A percentile compares a stretch with the other conserved stretches of the same genome.
Conservation (phyloP, 2,113 vertebrate genomes). For the Mohoua ochrocephala region DNA sequence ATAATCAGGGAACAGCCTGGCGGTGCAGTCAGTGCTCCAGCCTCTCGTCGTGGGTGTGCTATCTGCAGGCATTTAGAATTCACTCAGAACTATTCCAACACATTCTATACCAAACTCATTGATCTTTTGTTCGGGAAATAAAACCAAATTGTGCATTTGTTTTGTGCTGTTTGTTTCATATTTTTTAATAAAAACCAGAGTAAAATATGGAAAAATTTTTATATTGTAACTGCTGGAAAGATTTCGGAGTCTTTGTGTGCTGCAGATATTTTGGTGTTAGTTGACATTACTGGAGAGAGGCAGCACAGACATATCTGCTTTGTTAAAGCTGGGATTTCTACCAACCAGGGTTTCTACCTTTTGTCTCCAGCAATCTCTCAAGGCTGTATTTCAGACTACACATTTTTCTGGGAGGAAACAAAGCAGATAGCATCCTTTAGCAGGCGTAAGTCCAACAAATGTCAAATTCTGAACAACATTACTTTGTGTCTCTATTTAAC, state of each 20-base stretch:
- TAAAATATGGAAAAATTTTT: not conserved
- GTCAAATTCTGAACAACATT: constrained; percentile 78
- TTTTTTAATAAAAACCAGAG: not conserved
- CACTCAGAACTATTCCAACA: not conserved
- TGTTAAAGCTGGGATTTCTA: constrained; percentile 39
- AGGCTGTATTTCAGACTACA: constrained; percentile 9
- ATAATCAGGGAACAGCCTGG: not conserved
- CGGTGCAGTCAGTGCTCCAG: not conserved
- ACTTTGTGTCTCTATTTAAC: constrained; percentile 88
- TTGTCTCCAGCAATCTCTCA: constrained; percentile 34
- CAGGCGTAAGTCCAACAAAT: constrained; percentile 78
- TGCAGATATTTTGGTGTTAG: constrained; percentile 37
- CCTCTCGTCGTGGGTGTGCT: not conserved
- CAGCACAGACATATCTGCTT: not conserved
- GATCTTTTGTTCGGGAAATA: not conserved
- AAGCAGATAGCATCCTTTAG: constrained; percentile 73
- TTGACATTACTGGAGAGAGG: constrained; percentile 11
- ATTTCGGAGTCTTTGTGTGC: not conserved
- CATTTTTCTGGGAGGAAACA: constrained; percentile 62
- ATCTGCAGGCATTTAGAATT: not conserved
- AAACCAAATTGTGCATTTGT: not conserved
- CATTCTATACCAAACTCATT: not conserved
- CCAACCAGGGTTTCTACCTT: not conserved
- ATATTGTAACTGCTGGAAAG: not conserved
- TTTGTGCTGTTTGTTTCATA: not conserved